These are phyloP conservation scores for Scatophagus argus DNA, from an alignment of 2,113 vertebrate genomes.

Conservation along the genomic window DNA sequence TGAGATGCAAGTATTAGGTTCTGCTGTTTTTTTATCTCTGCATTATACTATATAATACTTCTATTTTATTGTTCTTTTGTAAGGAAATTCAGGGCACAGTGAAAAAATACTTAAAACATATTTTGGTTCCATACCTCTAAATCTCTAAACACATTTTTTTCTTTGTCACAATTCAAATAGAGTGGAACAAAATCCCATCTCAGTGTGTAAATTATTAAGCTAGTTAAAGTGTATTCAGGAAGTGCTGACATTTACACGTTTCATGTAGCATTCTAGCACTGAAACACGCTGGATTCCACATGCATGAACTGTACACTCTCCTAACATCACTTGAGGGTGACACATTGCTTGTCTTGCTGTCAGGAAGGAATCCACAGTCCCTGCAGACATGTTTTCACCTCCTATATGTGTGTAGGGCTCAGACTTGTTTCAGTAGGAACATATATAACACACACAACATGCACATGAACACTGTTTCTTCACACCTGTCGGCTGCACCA, in stretches of 20 bases:
- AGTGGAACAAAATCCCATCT: neutral
- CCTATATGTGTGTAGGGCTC: neutral
- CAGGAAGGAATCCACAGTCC: conserved; percentile 25
- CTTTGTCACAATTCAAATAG: neutral
- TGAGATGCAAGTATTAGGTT: neutral
- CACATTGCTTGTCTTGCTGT: conserved; percentile 26
- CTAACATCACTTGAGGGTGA: conserved; percentile 6
- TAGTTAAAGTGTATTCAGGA: neutral
- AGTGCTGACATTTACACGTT: neutral
- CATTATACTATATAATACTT: neutral
- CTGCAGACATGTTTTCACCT: conserved; percentile 38
- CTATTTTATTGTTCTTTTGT: neutral
- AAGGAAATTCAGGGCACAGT: neutral
- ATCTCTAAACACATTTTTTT: neutral
- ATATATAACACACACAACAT: neutral
- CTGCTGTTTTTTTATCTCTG: neutral
- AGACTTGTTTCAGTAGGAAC: neutral
- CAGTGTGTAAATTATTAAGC: neutral
- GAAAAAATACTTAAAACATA: neutral
- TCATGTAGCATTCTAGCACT: neutral
- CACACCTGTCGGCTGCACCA: conserved; percentile 47
- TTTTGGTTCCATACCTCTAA: neutral
- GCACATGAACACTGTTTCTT: conserved; percentile 35
- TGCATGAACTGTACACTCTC: neutral
- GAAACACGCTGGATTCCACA: neutral